Percentiles rank a stretch among this genome's conserved stretches.
phyloP scores from a whole-genome alignment of 2,113 vertebrate species.

The Chaenogobius annularis region DNA sequence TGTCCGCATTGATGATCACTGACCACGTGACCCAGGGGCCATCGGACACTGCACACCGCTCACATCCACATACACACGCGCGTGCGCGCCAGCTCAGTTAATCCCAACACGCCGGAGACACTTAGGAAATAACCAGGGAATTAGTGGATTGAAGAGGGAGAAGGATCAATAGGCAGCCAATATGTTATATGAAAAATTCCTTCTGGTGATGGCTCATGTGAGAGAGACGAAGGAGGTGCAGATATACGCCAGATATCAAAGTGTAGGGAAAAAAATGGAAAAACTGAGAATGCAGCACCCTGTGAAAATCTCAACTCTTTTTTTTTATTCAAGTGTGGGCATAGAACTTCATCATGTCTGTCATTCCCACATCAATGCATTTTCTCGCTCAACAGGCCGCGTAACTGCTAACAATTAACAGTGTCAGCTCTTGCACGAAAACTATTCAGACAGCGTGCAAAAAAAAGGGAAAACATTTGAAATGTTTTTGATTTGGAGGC shows the following conservation, averaged over 20 bases:
- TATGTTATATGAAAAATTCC: constrained; percentile 76
- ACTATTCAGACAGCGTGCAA: constrained; percentile 42
- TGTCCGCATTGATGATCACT: constrained; percentile 71
- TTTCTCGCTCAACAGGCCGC: constrained; percentile 18
- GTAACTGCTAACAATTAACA: constrained; percentile 59
- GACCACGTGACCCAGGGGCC: constrained; percentile 72
- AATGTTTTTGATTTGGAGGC: constrained; percentile 69
- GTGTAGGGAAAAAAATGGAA: constrained; percentile 16
- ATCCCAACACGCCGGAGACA: constrained; percentile 67
- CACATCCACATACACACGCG: constrained; percentile 33
- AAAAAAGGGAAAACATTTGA: constrained; percentile 46
- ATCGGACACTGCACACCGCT: constrained; percentile 50
- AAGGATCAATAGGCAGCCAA: constrained; percentile 75
- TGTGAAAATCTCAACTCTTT: constrained; percentile 6
- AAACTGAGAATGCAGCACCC: constrained; percentile 20
- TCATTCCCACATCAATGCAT: constrained; percentile 28
- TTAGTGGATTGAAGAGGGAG: constrained; percentile 68
- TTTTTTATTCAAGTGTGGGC: constrained; percentile 21
- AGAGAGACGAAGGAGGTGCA: not conserved
- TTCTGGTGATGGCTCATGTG: constrained; percentile 55
- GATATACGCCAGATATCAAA: constrained; percentile 24
- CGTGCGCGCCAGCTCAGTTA: constrained; percentile 54
- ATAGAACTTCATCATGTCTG: constrained; percentile 45
- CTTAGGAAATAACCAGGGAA: constrained; percentile 79
- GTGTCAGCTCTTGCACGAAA: constrained; percentile 44